Percentiles rank a stretch among this genome's conserved stretches.
Conservation (phyloP, 2,113 vertebrate species). For the Percopsis transmontana region DNA sequence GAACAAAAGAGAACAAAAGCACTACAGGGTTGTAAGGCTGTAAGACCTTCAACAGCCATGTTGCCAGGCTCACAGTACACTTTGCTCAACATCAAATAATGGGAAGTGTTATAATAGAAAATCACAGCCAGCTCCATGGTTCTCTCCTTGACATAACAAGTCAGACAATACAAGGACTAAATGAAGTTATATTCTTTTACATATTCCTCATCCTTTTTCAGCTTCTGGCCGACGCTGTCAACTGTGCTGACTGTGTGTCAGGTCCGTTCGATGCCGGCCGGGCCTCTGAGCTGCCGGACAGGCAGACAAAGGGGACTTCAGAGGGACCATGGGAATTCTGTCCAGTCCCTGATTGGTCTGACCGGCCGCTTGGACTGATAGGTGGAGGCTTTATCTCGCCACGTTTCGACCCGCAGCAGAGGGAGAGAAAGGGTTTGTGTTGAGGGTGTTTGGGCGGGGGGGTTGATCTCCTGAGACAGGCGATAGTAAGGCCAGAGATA, state of each 20-base stretch:
- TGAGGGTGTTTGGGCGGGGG: slow-evolving; percentile 42
- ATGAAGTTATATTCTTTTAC: too few relatives aligned
- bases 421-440: slow-evolving; percentile 10
- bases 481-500: slow-evolving; percentile 25
- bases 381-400: slow-evolving; percentile 46
- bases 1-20: neutral
- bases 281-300: slow-evolving; percentile 25
- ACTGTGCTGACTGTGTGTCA: neutral
- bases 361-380: slow-evolving; percentile 6
- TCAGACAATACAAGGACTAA: too few relatives aligned
- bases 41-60: too few relatives aligned
- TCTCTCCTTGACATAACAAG: too few relatives aligned
- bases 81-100: too few relatives aligned
- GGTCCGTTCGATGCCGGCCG: neutral
- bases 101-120: too few relatives aligned
- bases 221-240: neutral
- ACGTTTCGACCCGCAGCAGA: slow-evolving; percentile 28
- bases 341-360: slow-evolving; percentile 13
- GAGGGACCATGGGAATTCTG: slow-evolving; percentile 7
- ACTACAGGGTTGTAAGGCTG: too few relatives aligned
- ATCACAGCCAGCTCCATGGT: too few relatives aligned
- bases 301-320: neutral
- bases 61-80: too few relatives aligned
- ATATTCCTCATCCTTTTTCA: too few relatives aligned
- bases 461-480: slow-evolving; percentile 42